phyloP scores from a whole-genome alignment of 37 sponge, comb jelly and placozoan genomes.

The Dysidea cf. avara region DNA sequence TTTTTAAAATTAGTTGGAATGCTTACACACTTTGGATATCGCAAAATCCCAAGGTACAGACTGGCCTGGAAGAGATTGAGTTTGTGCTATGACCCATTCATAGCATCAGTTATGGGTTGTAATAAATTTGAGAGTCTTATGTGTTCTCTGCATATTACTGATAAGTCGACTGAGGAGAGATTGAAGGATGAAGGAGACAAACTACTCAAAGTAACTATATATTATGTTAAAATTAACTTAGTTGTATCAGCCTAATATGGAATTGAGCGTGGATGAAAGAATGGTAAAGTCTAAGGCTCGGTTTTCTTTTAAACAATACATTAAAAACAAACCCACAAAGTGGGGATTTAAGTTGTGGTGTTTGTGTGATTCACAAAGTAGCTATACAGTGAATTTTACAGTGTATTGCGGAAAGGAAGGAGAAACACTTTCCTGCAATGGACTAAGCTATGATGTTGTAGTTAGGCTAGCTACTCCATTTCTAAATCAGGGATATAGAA shows the following conservation, averaged over 20 bases:
- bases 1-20: not conserved
- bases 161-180: not conserved
- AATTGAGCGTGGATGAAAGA: not conserved
- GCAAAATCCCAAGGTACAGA: not conserved
- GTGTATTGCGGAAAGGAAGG: slow-evolving; percentile 40
- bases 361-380: slow-evolving; percentile 5
- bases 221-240: not conserved
- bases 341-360: slow-evolving; percentile 57
- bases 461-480: not conserved
- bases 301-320: slow-evolving; percentile 14
- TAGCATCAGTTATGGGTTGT: not conserved
- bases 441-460: slow-evolving; percentile 42
- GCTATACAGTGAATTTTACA: slow-evolving; percentile 33
- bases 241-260: not conserved
- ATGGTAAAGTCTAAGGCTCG: slow-evolving; percentile 15
- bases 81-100: slow-evolving; percentile 5
- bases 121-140: slow-evolving; percentile 1
- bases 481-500: slow-evolving; percentile 41
- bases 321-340: slow-evolving; percentile 47
- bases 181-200: slow-evolving; percentile 3
- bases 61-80: slow-evolving; percentile 1
- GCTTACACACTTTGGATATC: slow-evolving; percentile 6
- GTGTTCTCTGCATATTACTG: not conserved
- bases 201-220: not conserved
- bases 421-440: not conserved